Percentiles rank a stretch among this genome's conserved stretches.
These are phyloP conservation scores for Amphimedon queenslandica DNA, from an alignment of 37 sponge, comb jelly and placozoan genomes.

Conservation along the genomic window DNA sequence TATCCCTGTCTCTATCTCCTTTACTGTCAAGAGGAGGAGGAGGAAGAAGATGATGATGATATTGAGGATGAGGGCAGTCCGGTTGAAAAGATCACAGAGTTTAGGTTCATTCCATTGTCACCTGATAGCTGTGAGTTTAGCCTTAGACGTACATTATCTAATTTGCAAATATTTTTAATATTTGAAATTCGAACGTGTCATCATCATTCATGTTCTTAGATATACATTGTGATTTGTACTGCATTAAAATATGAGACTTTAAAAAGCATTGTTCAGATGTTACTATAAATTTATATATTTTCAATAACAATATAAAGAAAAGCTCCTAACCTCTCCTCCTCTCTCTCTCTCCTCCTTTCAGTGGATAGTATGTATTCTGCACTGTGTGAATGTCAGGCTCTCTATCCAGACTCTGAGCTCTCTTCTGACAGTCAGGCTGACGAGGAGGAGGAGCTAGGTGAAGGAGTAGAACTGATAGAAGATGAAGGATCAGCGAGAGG, in stretches of 20 bases:
- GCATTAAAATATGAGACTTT: no score
- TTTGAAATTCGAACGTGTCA: no score
- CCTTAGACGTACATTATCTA: not conserved
- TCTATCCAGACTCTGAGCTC: conserved; percentile 69
- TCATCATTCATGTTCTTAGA: no score
- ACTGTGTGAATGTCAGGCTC: conserved; percentile 60
- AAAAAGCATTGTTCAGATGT: no score
- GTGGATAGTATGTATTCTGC: conserved; percentile 56
- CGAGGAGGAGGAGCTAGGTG: conserved; percentile 4
- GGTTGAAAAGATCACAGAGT: conserved; percentile 9
- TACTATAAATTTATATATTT: no score
- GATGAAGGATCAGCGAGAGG: conserved; percentile 26
- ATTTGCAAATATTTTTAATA: not conserved
- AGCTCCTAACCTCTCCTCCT: no score
- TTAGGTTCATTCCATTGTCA: conserved; percentile 43
- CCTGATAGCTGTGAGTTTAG: conserved; percentile 27
- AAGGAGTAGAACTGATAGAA: conserved; percentile 7
- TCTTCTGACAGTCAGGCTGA: conserved; percentile 32
- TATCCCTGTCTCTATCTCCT: conserved; percentile 56
- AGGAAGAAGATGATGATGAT: conserved; percentile 3
- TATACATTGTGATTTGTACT: no score
- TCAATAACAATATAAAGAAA: no score
- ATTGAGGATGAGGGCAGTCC: not conserved
- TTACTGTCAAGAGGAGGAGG: conserved; percentile 2
- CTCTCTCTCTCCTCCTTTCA: not conserved